Evolutionary conservation across 2,113 vertebrate species (phyloP).

Genomic region (Gymnocephalus cernua): DNA sequence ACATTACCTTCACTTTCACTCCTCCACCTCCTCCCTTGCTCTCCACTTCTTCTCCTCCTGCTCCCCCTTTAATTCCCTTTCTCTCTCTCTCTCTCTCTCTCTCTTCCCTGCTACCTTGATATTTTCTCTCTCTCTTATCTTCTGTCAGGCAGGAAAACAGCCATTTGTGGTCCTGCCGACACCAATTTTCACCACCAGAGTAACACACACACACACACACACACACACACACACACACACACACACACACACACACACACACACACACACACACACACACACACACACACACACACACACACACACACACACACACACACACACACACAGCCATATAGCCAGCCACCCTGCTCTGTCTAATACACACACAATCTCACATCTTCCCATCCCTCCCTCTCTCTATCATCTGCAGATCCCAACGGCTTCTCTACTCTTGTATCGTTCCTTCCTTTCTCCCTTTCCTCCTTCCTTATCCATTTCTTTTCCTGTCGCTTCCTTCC

Average conservation of each 20-base stretch:
- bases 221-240: constrained; percentile 23
- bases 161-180: constrained; percentile 79
- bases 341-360: constrained; percentile 70
- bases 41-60: background rate
- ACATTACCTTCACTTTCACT: background rate
- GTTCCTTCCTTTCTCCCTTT: constrained; percentile 9
- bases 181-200: constrained; percentile 73
- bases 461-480: constrained; percentile 21
- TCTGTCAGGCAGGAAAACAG: constrained; percentile 78
- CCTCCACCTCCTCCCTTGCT: background rate
- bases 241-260: constrained; percentile 1
- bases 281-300: constrained; percentile 29
- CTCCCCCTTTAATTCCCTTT: background rate
- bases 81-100: no score
- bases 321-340: constrained; percentile 39
- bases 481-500: background rate
- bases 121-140: constrained; percentile 70
- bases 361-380: constrained; percentile 76
- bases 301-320: constrained; percentile 41
- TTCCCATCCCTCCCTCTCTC: constrained; percentile 55
- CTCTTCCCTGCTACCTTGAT: constrained; percentile 39
- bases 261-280: constrained; percentile 22
- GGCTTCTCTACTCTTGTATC: constrained; percentile 3
- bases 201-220: no score
- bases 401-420: constrained; percentile 50